Base-by-base conservation (phyloP, 2,113 vertebrate genomes). In the Nibea coibor region DNA sequence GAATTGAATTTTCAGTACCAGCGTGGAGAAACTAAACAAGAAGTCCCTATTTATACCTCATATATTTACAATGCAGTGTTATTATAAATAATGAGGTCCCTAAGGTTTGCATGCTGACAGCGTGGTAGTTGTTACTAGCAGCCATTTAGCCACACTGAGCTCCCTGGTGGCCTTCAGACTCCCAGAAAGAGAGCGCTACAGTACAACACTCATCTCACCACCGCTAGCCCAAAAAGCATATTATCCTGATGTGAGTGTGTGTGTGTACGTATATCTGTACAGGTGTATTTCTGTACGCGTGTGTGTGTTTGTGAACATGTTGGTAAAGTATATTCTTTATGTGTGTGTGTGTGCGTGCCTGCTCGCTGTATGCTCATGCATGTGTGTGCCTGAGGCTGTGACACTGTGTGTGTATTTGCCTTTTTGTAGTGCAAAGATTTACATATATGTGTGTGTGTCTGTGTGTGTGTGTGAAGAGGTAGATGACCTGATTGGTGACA, bases 1-100 rank as follows among this genome's bases (percentile, higher is more conserved):
- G 12, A 68, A 64, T 48, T 69, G 35, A 64, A 75, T 70, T 72
- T 58, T 64, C 54, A 75, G 53, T 15, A 69, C n/a, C 14, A 56
- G 19, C 15, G 45, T 51, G 59, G 56, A 80, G 76, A 66, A 74
- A 48, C 53, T 56, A 75, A 84, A 85, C 74, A 78, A 69, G 61
- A 61, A 59, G 61, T 72, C 42, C 47, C 20, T 69, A 88, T 85
- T 87, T 80, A 89, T 68, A 42, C 54, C 58, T 80, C n/a, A 48
- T 61, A 70, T 82, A 70, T 83, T 86, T 86, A 87, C 81, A 88
- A 86, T 83, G 81, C 71, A 45, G 51, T 42, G 61, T 58, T 85
- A 70, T 88, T 82, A 81, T 83, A 86, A 83, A 84, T 86, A 90
- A 91, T 83, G 77, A 89, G 79, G 73, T 91, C 85, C 87, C 87